These are phyloP conservation scores for Epinotia nisella DNA, from an alignment of 2,888 invertebrate species.

Conservation along the genomic window DNA sequence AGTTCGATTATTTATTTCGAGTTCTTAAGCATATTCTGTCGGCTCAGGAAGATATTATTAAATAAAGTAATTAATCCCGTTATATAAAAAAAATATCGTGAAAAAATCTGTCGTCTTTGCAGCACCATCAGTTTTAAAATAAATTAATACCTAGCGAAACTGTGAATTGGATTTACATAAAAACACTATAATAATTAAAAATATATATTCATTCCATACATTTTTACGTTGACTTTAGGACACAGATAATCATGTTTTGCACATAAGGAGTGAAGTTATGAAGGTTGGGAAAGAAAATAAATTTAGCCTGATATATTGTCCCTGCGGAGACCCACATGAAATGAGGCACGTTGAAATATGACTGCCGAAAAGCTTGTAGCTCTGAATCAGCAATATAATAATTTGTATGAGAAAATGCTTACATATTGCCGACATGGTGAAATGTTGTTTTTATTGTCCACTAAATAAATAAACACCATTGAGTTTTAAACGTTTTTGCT, in stretches of 20 bases:
- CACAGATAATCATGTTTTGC: slow-evolving; percentile 39
- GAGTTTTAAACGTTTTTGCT: too few species aligned
- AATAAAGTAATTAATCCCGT: too few species aligned
- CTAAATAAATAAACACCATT: slow-evolving; percentile 14
- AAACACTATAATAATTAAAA: too few species aligned
- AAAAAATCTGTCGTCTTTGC: too few species aligned
- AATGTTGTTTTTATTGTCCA: slow-evolving; percentile 24
- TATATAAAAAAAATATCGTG: too few species aligned
- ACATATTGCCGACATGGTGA: slow-evolving; percentile 21
- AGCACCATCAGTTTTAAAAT: too few species aligned
- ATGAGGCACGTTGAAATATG: slow-evolving; percentile 68
- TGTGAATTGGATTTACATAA: too few species aligned
- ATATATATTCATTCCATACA: not conserved
- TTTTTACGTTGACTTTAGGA: slow-evolving; percentile 7
- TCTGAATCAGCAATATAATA: slow-evolving; percentile 50
- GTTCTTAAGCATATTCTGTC: not conserved
- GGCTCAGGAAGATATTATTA: not conserved
- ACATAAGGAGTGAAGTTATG: slow-evolving; percentile 56
- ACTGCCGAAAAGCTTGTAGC: slow-evolving; percentile 56
- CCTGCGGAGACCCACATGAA: slow-evolving; percentile 64
- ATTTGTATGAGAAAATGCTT: slow-evolving; percentile 51
- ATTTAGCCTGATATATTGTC: slow-evolving; percentile 74
- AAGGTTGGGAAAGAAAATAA: slow-evolving; percentile 70
- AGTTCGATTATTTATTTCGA: not conserved
- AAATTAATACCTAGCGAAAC: too few species aligned